Percentiles rank a stretch among this genome's conserved stretches.
phyloP scores from a whole-genome alignment of 1,140 invertebrate species.

The Zelostemma sp. region DNA sequence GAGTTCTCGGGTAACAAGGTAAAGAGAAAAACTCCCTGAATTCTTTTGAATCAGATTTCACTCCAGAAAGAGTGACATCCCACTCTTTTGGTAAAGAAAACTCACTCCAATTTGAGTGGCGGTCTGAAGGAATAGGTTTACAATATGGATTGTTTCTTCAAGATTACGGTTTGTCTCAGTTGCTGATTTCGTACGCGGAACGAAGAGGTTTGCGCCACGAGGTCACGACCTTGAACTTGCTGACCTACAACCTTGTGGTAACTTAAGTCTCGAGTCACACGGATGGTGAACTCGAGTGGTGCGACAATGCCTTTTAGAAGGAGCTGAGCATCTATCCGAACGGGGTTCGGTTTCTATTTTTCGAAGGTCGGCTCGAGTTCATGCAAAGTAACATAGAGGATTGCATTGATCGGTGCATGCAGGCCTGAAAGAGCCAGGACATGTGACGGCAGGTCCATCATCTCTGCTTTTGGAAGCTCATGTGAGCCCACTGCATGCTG shows the following conservation, averaged over 20 bases:
- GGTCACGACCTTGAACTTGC: slow-evolving; percentile 85
- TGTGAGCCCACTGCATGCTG: slow-evolving; percentile 86
- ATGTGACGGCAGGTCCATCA: slow-evolving; percentile 98
- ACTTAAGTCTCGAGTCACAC: slow-evolving; percentile 85
- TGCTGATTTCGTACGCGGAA: slow-evolving; percentile 79
- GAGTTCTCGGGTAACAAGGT: too few relatives aligned
- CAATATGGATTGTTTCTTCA: too few relatives aligned
- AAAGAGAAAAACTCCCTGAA: too few relatives aligned
- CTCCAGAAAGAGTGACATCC: too few relatives aligned
- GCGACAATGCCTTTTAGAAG: slow-evolving; percentile 79
- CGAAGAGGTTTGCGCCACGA: slow-evolving; percentile 83
- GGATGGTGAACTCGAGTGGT: slow-evolving; percentile 83
- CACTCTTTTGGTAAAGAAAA: too few relatives aligned
- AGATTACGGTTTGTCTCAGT: slow-evolving; percentile 81
- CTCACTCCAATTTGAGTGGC: too few relatives aligned
- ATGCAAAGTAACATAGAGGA: slow-evolving; percentile 84
- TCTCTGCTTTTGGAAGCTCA: slow-evolving; percentile 94
- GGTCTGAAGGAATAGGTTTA: too few relatives aligned
- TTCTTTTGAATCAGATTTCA: too few relatives aligned
- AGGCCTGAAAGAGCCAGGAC: too few relatives aligned
- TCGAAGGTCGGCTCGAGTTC: slow-evolving; percentile 87
- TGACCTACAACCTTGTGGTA: slow-evolving; percentile 88
- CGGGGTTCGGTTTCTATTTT: slow-evolving; percentile 91
- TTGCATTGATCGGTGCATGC: slow-evolving; percentile 85
- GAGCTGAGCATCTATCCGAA: slow-evolving; percentile 76